These are phyloP conservation scores for Norana najaformis DNA, from an alignment of 2,888 invertebrate species.

Conservation along the genomic window DNA sequence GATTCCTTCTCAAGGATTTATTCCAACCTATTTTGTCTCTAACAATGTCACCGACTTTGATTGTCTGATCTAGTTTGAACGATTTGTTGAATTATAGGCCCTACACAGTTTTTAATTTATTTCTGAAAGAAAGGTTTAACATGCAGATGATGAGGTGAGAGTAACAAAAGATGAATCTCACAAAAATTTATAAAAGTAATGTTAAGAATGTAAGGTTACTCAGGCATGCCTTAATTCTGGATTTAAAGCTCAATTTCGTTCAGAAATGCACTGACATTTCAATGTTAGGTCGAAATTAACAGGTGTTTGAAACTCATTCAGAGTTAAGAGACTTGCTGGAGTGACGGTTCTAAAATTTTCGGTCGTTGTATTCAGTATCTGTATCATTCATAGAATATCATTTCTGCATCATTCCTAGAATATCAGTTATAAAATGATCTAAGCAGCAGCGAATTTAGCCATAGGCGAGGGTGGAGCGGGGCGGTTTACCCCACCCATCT, in stretches of 20 bases:
- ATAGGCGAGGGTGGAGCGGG: no score
- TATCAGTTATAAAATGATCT: no score
- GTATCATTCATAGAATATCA: background rate
- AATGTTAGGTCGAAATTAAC: background rate
- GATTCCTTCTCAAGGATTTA: background rate
- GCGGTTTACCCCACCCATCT: no score
- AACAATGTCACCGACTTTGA: background rate
- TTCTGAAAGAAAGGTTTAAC: background rate
- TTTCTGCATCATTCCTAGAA: background rate
- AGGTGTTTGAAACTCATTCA: background rate
- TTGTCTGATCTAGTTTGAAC: background rate
- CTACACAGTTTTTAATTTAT: no score
- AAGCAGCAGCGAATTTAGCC: no score
- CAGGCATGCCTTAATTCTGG: background rate
- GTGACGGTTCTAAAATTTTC: background rate
- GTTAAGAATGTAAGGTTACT: background rate
- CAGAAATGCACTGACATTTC: background rate
- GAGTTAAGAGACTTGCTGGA: background rate
- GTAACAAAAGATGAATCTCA: no score
- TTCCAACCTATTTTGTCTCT: background rate
- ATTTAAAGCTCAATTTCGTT: background rate
- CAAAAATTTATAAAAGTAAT: no score
- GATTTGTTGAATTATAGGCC: background rate
- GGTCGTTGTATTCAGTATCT: background rate
- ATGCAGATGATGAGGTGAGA: background rate